phyloP scores from a whole-genome alignment of 2,888 invertebrate species.

The Punctoribates punctum region DNA sequence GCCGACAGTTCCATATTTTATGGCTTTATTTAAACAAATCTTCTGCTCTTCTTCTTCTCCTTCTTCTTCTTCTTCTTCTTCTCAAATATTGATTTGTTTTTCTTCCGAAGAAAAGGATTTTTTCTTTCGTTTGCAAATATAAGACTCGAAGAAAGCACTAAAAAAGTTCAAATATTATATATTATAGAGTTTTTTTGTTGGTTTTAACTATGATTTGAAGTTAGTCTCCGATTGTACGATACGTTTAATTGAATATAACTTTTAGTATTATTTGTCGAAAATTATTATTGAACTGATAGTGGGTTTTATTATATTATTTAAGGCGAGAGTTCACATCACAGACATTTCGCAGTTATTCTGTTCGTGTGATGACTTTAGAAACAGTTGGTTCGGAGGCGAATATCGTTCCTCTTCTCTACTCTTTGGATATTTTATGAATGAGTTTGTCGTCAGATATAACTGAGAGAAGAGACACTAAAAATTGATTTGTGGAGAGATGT shows the following conservation, averaged over 20 bases:
- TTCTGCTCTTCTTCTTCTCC: background rate
- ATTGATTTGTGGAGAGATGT: constrained; percentile 12
- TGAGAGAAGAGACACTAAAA: constrained; percentile 21
- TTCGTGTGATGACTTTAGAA: constrained; percentile 16
- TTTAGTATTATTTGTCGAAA: background rate
- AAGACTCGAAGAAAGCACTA: background rate
- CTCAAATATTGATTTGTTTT: constrained; percentile 12
- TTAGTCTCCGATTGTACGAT: background rate
- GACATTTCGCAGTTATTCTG: constrained; percentile 18
- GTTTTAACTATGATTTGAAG: background rate
- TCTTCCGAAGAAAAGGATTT: background rate
- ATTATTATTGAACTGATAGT: constrained; percentile 23
- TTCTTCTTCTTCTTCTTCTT: background rate
- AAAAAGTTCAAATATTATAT: background rate
- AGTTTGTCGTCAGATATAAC: constrained; percentile 8
- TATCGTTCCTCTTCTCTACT: background rate
- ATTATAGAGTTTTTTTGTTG: background rate
- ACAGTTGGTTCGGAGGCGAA: background rate
- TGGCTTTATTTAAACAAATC: constrained; percentile 2
- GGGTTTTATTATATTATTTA: background rate
- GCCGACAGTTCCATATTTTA: constrained; percentile 28
- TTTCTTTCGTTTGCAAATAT: background rate
- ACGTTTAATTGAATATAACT: background rate
- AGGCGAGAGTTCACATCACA: constrained; percentile 34
- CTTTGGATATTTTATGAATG: constrained; percentile 3